Percentiles rank a stretch among this genome's conserved stretches.
Conservation (phyloP, 2,113 vertebrate genomes). For the Sprattus sprattus region DNA sequence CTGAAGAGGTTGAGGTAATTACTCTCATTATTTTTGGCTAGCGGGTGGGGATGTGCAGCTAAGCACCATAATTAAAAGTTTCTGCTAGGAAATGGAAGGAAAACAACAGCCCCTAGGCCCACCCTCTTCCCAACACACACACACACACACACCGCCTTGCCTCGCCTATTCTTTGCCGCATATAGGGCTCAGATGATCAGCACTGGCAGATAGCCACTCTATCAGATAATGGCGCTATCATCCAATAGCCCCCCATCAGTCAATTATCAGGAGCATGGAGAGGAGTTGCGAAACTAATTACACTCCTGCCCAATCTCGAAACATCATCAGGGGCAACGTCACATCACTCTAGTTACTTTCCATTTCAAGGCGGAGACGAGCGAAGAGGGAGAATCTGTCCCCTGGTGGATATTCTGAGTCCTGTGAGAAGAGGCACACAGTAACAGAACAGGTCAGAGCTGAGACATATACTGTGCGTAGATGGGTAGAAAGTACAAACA, state of each 20-base stretch:
- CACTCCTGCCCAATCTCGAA: constrained; percentile 33
- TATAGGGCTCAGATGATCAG: not conserved
- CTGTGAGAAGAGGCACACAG: not conserved
- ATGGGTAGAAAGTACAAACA: not conserved
- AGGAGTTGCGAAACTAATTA: constrained; percentile 37
- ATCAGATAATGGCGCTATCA: constrained; percentile 44
- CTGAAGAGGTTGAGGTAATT: constrained; percentile 38
- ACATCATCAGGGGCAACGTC: not conserved
- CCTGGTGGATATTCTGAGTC: too few species aligned
- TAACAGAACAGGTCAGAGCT: not conserved
- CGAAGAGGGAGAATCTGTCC: not conserved
- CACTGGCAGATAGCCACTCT: constrained; percentile 25
- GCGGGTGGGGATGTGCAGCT: constrained; percentile 19
- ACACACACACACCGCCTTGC: not conserved
- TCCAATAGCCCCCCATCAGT: constrained; percentile 27
- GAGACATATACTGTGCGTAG: not conserved
- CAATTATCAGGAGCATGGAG: constrained; percentile 20
- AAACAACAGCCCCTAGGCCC: not conserved
- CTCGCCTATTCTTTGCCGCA: not conserved
- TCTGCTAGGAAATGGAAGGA: constrained; percentile 28
- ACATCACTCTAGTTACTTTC: not conserved
- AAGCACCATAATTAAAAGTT: constrained; percentile 34
- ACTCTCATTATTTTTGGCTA: constrained; percentile 34
- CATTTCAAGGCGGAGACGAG: not conserved
- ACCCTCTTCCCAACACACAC: not conserved